A percentile compares a stretch with the other conserved stretches of the same genome.
These are phyloP conservation scores for Sus scrofa DNA, from an alignment of 2,113 vertebrate genomes.

Conservation along the genomic window T2T-Sscrofa CM000817.6:124452001-124452500, in stretches of 20 bases:
- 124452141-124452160: not conserved
- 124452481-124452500: not conserved
- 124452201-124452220: not conserved
- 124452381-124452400: not conserved
- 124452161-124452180: not conserved
- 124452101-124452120: constrained; percentile 14
- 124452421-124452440: not conserved
- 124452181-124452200: not conserved
- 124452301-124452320: not conserved
- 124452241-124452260: not conserved
- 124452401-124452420: too few species aligned
- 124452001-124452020: not conserved
- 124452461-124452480: not conserved
- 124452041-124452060: constrained; percentile 23
- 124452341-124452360: not conserved
- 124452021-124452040: not conserved
- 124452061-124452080: not conserved
- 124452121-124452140: not conserved
- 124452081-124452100: not conserved
- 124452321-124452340: not conserved
- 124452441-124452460: not conserved
- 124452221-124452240: not conserved
- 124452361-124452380: not conserved
- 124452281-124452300: not conserved
- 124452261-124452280: not conserved